Base-by-base conservation (phyloP, 2,888 invertebrate genomes). In the Leptinotarsa rubiginosa region DNA sequence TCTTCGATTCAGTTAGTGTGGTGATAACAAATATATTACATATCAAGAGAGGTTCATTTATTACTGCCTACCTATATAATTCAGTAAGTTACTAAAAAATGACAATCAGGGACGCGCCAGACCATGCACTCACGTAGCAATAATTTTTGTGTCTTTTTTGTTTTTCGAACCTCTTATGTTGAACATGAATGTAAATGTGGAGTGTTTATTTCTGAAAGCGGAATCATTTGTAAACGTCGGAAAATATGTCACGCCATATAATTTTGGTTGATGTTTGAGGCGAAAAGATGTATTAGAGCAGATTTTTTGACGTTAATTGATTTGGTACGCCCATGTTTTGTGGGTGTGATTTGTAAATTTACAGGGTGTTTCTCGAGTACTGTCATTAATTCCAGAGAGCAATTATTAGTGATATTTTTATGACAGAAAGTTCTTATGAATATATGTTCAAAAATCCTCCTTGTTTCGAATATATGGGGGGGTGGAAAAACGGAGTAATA, bases 171-270 rank as follows among this genome's bases (percentile, higher is more conserved):
- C 62, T 16, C 18, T 68, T 68, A 50, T 67, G 74, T 74, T 65
- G 50, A 56, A 68, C 74, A 69, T 66, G 66, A 68, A 68, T 74
- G 73, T 73, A 59, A 73, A 73, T 73, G 70, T 64, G 16, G 49
- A 68, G 71, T 65, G 64, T 70, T 71, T 74, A 71, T 70, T 70
- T 74, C 71, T 70, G 25, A 74, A 71, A 67, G 74, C 68, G 68
- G 31, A 74, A 41, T 52, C 70, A 74, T 74, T 74, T 71, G 74
- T 74, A 64, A 66, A 52, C 68, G 74, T 74, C 74, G 25, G 71
- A 74, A 74, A 74, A 71, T 74, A 56, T 71, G 68, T 71, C 74
- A 74, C 67, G 56, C 67, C 64, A 47, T 54, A 56, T 71, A 64
- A 71, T 74, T 71, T 74, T 47, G 56, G 68, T 50, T n/a, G 18